These are phyloP conservation scores for Leptopilina drosophilae DNA, from an alignment of 2,888 invertebrate genomes.

Conservation along the genomic window DNA sequence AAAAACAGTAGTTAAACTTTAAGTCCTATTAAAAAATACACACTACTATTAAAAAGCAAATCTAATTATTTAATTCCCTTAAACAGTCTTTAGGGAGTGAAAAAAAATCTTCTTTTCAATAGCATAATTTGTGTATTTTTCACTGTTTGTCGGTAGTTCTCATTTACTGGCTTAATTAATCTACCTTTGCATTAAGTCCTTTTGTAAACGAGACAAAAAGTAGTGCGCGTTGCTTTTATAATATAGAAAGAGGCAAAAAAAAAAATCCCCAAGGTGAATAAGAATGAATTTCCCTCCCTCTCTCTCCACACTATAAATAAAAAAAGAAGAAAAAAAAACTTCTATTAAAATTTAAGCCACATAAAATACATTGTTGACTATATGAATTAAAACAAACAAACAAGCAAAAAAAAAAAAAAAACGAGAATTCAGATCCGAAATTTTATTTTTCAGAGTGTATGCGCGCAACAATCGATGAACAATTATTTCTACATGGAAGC, in stretches of 20 bases:
- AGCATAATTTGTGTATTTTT: not conserved
- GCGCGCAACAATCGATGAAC: not conserved
- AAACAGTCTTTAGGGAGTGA: not conserved
- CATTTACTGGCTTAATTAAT: constrained; percentile 31
- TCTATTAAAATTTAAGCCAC: not conserved
- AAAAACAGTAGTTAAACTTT: no score
- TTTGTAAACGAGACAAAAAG: not conserved
- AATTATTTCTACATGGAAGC: not conserved
- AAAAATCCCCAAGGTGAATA: not conserved
- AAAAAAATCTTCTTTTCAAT: not conserved
- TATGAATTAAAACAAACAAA: not conserved
- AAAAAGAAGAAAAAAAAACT: no score
- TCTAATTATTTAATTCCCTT: not conserved
- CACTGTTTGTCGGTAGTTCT: constrained; percentile 9
- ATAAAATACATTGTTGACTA: not conserved
- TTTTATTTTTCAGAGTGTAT: not conserved
- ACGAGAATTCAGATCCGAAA: not conserved
- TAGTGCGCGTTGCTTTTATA: not conserved
- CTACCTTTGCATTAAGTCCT: not conserved
- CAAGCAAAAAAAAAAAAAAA: not conserved
- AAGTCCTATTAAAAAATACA: no score
- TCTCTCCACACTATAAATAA: not conserved
- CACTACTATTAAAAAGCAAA: no score
- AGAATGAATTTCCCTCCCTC: not conserved
- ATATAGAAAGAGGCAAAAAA: not conserved